These are phyloP conservation scores for Galeopterus variegatus DNA, from an alignment of 2,113 vertebrate species.

Conservation along the genomic window DNA sequence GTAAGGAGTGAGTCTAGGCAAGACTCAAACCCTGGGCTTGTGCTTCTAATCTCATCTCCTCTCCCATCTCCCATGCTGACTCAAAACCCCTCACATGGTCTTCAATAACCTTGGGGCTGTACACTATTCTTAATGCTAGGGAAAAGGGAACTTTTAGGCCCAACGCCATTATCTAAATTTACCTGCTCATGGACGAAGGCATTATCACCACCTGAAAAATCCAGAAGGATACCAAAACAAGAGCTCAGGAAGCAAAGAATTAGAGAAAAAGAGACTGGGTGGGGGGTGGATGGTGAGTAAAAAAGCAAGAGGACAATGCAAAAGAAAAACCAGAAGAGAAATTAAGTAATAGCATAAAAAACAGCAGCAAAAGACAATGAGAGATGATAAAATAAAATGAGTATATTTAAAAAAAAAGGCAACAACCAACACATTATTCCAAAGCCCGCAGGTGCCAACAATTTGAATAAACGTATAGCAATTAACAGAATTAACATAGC, in stretches of 20 bases:
- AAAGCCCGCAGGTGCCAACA: slow-evolving; percentile 90
- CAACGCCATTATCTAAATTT: not conserved
- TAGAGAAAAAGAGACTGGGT: not conserved
- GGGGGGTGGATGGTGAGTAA: not conserved
- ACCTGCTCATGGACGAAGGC: not conserved
- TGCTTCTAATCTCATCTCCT: not conserved
- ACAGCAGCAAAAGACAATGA: slow-evolving; percentile 77
- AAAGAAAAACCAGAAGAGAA: slow-evolving; percentile 38
- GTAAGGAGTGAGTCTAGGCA: not conserved
- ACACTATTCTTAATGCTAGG: not conserved
- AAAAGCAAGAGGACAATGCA: not conserved
- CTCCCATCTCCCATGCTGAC: not conserved
- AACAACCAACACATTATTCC: slow-evolving; percentile 85
- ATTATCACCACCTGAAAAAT: not conserved
- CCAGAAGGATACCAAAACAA: not conserved
- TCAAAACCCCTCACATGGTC: not conserved
- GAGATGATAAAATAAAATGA: slow-evolving; percentile 64
- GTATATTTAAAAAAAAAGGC: slow-evolving; percentile 53
- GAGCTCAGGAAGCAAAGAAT: not conserved
- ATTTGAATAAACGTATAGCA: slow-evolving; percentile 91
- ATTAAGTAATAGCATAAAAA: not conserved
- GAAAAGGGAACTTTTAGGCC: not conserved
- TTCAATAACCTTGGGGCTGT: not conserved
- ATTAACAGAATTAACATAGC: slow-evolving; percentile 93
- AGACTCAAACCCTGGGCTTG: not conserved